A percentile compares a stretch with the other conserved stretches of the same genome.
Evolutionary conservation across 2,888 invertebrate genomes (phyloP).

Genomic region (Piscicola geometra): DNA sequence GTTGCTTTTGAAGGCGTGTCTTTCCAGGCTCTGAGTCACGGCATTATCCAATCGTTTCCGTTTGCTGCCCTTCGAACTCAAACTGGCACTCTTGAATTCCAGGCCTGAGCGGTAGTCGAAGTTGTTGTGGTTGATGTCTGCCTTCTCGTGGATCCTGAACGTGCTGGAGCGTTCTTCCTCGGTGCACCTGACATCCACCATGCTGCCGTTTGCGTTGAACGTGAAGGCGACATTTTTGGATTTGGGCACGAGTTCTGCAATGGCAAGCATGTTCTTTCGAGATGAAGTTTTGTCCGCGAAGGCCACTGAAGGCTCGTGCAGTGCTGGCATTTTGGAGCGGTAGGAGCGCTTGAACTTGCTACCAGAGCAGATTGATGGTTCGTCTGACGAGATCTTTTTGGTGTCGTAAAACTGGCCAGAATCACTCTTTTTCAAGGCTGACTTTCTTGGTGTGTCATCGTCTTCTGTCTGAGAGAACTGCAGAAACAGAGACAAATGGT

Average conservation of each 20-base stretch:
- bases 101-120: background rate
- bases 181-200: slow-evolving; percentile 42
- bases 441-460: background rate
- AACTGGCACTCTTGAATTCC: slow-evolving; percentile 1
- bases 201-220: slow-evolving; percentile 43
- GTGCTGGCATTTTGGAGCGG: slow-evolving; percentile 5
- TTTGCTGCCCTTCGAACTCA: slow-evolving; percentile 10
- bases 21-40: background rate
- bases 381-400: slow-evolving; percentile 26
- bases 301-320: background rate
- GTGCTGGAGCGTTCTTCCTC: slow-evolving; percentile 37
- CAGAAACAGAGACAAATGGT: slow-evolving; percentile 35
- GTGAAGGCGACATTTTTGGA: slow-evolving; percentile 37
- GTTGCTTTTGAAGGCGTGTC: background rate
- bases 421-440: background rate
- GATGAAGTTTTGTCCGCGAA: slow-evolving; percentile 26
- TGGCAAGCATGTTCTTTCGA: background rate
- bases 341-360: background rate
- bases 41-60: background rate
- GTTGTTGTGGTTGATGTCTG: slow-evolving; percentile 6
- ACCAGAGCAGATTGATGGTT: slow-evolving; percentile 6
- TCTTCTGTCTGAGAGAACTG: slow-evolving; percentile 34
- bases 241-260: background rate
- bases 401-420: slow-evolving; percentile 5
- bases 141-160: slow-evolving; percentile 27